Evolutionary conservation across 1,140 invertebrate species (phyloP), one percentile per base, ranked within the genome.

Genomic region (Aphelinus atriplicis): DNA sequence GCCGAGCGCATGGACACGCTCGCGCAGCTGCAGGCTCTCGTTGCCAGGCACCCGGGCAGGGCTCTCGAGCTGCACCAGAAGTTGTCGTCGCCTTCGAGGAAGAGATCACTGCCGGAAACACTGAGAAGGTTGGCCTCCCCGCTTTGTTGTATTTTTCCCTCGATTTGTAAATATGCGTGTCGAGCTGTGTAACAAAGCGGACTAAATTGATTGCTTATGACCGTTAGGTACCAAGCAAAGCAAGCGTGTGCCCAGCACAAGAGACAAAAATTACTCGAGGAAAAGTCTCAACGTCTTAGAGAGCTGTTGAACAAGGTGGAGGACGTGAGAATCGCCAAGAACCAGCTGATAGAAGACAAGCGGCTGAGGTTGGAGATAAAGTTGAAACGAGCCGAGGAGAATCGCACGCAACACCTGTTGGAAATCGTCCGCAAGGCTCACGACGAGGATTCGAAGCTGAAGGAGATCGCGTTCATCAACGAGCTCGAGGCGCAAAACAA

Each of bases 391-490:
- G 97, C 97, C 1, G 96, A 96, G 69, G 96, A 97, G 82, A 98
- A 98, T 83, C 90, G 97, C 43, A 94, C 95, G 68, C 90, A 94
- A 79, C 90, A 93, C 84, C 84, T 95, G 47, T 88, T 94, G 81
- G 93, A 94, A 75, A 96, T 97, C 78, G 93, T 97, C 1, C 91
- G 93, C 71, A 99, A 99, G 86, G 97, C 97, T 2, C 97, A 98
- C 80, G 97, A 99, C 81, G 97, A 99, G 86, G 97, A 98, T 79
- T 96, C 97, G 60, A 99, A 99, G 87, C 89, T 97, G 0, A 95
- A 96, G 80, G 97, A 99, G 90, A 98, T 99, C 75, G 97, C 96
- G 48, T 99, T 99, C 85, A 99, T 99, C 69, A 98, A 98, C 86
- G 95, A 96, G 81, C 87, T 99, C 2, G 96, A 98, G 83, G 97